These are phyloP conservation scores for Iselma pallidipennis DNA, from an alignment of 2,888 invertebrate species.

Conservation along the genomic window DNA sequence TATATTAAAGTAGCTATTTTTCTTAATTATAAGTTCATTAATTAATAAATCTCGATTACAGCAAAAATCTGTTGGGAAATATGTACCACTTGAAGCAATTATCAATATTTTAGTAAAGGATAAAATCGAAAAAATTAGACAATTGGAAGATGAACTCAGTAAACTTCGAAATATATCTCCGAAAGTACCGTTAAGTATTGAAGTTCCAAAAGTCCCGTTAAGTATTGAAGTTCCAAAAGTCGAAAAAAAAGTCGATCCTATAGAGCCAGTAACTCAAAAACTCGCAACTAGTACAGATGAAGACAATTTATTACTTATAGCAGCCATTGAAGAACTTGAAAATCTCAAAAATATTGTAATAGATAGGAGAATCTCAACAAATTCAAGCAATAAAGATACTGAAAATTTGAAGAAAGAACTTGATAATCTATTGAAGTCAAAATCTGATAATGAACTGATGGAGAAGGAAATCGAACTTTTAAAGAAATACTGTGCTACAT, in stretches of 20 bases:
- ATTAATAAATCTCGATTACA: constrained; percentile 26
- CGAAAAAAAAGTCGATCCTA: constrained; percentile 34
- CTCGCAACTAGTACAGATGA: constrained; percentile 42
- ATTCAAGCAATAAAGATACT: constrained; percentile 39
- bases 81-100: constrained; percentile 50
- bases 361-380: constrained; percentile 25
- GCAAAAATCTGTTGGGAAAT: constrained; percentile 45
- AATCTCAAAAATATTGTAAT: constrained; percentile 41
- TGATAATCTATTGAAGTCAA: constrained; percentile 32
- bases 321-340: constrained; percentile 48
- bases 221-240: no score
- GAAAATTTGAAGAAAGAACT: constrained; percentile 44
- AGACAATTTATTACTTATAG: constrained; percentile 32
- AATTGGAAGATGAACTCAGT: constrained; percentile 58
- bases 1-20: constrained; percentile 19
- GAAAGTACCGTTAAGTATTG: no score
- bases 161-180: no score
- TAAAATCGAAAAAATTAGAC: constrained; percentile 60
- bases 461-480: constrained; percentile 46
- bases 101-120: constrained; percentile 49
- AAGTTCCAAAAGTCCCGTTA: no score
- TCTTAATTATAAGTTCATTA: not conserved
- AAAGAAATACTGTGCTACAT: constrained; percentile 48
- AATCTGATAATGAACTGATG: constrained; percentile 45
- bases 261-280: not conserved